Percentiles rank a stretch among this genome's conserved stretches.
These are phyloP conservation scores for Scytalopus superciliaris DNA, from an alignment of 2,113 vertebrate genomes.

Conservation along the genomic window DNA sequence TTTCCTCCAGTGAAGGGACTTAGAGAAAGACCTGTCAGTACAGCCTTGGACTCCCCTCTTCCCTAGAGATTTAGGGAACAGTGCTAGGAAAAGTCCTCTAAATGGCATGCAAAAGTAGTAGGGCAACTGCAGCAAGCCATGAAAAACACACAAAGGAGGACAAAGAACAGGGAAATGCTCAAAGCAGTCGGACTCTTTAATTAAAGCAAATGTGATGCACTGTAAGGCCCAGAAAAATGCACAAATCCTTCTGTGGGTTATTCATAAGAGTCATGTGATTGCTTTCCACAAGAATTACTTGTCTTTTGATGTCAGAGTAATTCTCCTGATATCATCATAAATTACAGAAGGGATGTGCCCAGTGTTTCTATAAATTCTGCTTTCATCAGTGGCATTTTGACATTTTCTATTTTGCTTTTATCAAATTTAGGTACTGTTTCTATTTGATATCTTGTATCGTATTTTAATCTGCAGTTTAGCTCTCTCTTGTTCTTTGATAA, in stretches of 20 bases:
- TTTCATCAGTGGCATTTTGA: neutral
- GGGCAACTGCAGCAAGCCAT: neutral
- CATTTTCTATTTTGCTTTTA: neutral
- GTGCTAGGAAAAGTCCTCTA: neutral
- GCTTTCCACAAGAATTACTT: neutral
- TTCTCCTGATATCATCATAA: neutral
- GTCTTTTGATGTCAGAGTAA: neutral
- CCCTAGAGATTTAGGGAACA: neutral
- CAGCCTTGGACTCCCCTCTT: neutral
- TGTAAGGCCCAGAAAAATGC: neutral
- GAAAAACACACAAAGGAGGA: neutral
- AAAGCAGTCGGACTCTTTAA: neutral
- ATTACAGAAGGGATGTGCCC: neutral
- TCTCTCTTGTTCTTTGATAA: neutral
- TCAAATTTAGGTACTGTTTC: neutral
- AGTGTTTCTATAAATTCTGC: neutral
- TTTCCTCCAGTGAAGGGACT: neutral
- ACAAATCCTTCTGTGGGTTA: neutral
- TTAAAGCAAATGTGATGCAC: neutral
- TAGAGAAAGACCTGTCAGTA: neutral
- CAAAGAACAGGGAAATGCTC: neutral
- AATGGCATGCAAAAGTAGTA: neutral
- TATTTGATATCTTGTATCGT: neutral
- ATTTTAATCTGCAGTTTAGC: neutral
- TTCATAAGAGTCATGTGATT: neutral